Percentiles rank a stretch among this genome's conserved stretches.
These are phyloP conservation scores for Coleophora flavipennella DNA, from an alignment of 2,888 invertebrate genomes.

Conservation along the genomic window DNA sequence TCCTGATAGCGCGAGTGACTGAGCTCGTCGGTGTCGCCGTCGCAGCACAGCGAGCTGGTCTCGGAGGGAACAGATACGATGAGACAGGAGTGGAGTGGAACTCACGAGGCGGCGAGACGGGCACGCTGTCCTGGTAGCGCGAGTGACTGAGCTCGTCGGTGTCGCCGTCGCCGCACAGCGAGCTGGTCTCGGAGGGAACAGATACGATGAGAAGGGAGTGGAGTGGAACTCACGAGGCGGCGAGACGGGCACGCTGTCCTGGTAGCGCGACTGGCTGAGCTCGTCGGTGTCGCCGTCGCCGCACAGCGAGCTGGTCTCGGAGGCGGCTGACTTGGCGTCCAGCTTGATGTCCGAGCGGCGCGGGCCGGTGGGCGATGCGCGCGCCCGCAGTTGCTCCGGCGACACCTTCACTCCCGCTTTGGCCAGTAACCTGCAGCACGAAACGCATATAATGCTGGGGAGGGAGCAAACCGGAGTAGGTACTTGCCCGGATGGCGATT, in stretches of 20 bases:
- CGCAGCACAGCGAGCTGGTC: too few species aligned
- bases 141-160: too few species aligned
- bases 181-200: slow-evolving; percentile 82
- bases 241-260: too few species aligned
- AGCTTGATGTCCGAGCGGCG: slow-evolving; percentile 83
- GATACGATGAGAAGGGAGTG: too few species aligned
- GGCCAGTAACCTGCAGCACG: slow-evolving; percentile 76
- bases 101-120: too few species aligned
- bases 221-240: too few species aligned
- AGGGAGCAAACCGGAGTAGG: too few species aligned
- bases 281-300: slow-evolving; percentile 89
- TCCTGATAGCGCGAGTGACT: too few species aligned
- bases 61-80: too few species aligned
- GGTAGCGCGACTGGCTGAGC: slow-evolving; percentile 75
- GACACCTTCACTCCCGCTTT: slow-evolving; percentile 92
- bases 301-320: slow-evolving; percentile 82
- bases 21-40: slow-evolving; percentile 89
- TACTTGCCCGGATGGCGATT: too few species aligned
- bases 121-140: too few species aligned
- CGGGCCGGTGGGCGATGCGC: slow-evolving; percentile 90
- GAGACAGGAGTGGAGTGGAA: too few species aligned
- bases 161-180: slow-evolving; percentile 84
- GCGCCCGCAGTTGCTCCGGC: slow-evolving; percentile 85
- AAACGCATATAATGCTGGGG: neutral
- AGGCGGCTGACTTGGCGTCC: slow-evolving; percentile 82